phyloP scores from a whole-genome alignment of 2,797 vertebrate species.

The Bradypodion pumilum region DNA sequence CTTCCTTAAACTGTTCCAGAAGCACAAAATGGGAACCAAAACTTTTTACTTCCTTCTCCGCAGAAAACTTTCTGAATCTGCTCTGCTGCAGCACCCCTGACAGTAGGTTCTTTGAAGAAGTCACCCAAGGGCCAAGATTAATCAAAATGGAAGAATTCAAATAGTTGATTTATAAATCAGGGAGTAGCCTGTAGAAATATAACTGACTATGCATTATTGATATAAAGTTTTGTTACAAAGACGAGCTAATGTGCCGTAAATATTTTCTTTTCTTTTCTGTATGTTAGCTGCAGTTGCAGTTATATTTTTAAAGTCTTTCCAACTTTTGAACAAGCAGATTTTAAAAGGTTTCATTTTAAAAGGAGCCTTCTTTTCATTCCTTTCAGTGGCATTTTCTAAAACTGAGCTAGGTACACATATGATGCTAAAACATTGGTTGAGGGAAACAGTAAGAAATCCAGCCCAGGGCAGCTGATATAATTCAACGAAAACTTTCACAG shows the following conservation, averaged over 20 bases:
- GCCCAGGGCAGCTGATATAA: neutral
- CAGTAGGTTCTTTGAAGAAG: slow-evolving; percentile 70
- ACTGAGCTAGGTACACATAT: neutral
- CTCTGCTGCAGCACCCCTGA: slow-evolving; percentile 73
- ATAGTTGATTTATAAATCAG: slow-evolving; percentile 66
- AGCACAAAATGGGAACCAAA: slow-evolving; percentile 88
- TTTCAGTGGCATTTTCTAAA: neutral
- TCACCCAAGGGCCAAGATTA: slow-evolving; percentile 65
- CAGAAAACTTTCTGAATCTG: slow-evolving; percentile 76
- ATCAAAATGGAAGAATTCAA: slow-evolving; percentile 53
- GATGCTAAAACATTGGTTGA: neutral
- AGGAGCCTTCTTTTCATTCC: neutral
- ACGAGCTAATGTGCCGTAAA: slow-evolving; percentile 39
- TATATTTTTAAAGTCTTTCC: neutral
- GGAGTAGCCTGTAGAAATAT: slow-evolving; percentile 43
- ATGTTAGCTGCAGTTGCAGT: slow-evolving; percentile 14
- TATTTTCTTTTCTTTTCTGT: neutral
- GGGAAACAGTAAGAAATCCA: neutral
- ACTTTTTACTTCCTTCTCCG: slow-evolving; percentile 87
- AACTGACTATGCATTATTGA: slow-evolving; percentile 35
- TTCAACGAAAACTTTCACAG: slow-evolving; percentile 7
- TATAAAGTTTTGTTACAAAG: slow-evolving; percentile 53
- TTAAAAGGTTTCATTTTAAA: neutral
- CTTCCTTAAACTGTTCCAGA: slow-evolving; percentile 92
- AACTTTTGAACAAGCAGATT: neutral